Evolutionary conservation across 92 coral and sea anemone species (phyloP).

Genomic region (Epizoanthus ramosus): DNA sequence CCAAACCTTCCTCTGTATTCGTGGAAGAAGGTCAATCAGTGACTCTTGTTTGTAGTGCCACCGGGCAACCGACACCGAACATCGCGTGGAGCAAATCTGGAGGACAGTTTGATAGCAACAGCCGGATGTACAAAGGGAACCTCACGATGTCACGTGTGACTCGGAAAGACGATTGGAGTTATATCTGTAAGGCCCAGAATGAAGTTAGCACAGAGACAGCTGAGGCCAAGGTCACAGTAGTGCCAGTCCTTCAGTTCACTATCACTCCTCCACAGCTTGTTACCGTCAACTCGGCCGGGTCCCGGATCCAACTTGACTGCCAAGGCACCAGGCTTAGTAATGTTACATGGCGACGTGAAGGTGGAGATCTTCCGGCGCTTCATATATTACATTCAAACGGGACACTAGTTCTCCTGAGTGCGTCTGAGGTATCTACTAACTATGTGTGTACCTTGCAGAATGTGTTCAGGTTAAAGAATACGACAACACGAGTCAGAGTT

Average conservation of each 20-base stretch:
- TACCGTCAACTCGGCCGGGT: neutral
- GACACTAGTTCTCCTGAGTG: neutral
- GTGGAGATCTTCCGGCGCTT: neutral
- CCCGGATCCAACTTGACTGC: neutral
- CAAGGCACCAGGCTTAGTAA: neutral
- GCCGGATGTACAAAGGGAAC: no score
- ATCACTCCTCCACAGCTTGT: no score
- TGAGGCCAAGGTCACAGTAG: no score
- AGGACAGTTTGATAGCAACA: no score
- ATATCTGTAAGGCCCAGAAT: neutral
- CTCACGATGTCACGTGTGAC: neutral
- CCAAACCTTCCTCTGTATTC: no score
- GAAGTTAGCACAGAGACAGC: neutral
- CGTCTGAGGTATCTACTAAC: neutral
- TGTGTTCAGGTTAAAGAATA: neutral
- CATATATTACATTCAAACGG: neutral
- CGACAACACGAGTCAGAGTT: neutral
- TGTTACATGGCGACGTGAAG: slow-evolving; percentile 1
- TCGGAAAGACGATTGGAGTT: neutral
- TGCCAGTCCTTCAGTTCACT: no score
- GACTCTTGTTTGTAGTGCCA: neutral
- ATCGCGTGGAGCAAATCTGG: neutral
- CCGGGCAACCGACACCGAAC: neutral
- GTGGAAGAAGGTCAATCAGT: neutral
- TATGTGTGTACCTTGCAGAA: neutral